Conservation (phyloP, 2,888 invertebrate species). For the Bibio marci region DNA sequence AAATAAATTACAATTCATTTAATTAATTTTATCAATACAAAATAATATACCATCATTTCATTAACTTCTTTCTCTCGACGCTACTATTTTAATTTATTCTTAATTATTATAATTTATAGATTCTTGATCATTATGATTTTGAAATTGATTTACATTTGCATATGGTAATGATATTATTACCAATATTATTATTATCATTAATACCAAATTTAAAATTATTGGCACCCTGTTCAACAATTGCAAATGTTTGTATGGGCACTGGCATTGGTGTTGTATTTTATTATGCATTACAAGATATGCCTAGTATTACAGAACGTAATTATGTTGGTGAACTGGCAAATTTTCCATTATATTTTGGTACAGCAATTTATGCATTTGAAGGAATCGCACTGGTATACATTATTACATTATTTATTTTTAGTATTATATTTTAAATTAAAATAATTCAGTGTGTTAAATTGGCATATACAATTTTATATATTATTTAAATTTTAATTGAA, state of each 20-base stretch:
- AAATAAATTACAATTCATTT: neutral
- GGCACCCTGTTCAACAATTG: constrained; percentile 60
- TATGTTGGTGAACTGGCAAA: constrained; percentile 40
- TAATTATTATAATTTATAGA: constrained; percentile 12
- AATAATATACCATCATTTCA: neutral
- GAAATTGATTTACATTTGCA: constrained; percentile 47
- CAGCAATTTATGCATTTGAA: constrained; percentile 91
- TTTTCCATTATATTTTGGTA: constrained; percentile 86
- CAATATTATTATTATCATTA: constrained; percentile 55
- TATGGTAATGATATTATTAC: constrained; percentile 55
- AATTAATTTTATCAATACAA: constrained; percentile 10
- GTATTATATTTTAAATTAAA: neutral
- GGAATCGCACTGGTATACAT: constrained; percentile 66
- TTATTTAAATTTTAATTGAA: too few species aligned
- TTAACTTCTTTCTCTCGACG: neutral
- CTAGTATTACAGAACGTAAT: constrained; percentile 38
- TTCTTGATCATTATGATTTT: constrained; percentile 43
- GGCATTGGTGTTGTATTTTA: constrained; percentile 63
- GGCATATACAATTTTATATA: too few species aligned
- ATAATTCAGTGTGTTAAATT: too few species aligned
- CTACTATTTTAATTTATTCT: constrained; percentile 5
- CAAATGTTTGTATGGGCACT: constrained; percentile 56
- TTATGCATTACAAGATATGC: constrained; percentile 56
- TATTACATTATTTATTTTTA: neutral
- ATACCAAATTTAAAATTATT: constrained; percentile 60